Base-by-base conservation (phyloP, 2,888 invertebrate genomes). In the Halocaridina rubra region DNA sequence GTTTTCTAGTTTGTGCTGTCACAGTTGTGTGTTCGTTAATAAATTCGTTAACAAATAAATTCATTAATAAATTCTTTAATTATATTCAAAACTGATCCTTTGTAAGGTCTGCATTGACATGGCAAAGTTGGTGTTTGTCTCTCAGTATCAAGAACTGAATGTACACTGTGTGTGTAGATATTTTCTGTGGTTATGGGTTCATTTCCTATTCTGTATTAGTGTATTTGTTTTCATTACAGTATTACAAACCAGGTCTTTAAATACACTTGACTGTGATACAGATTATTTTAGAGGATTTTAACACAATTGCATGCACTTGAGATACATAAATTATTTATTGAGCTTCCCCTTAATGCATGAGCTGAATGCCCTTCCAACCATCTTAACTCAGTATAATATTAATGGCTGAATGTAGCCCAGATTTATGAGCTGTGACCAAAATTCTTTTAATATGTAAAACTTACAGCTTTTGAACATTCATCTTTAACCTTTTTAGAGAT, bases 291-390 rank as follows among this genome's bases (percentile, higher is more conserved):
- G 76, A 76, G 46, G 59, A 29, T 76, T 57, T 39, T 24, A 57
- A 61, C 30, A 59, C 33, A 69, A 30, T 59, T 61, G 80, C 80
- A 80, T 80, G 80, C 59, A 59, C n/a, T 32, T 32, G 61, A 79
- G 19, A 16, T 46, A 46, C 46, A 46, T 46, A 46, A 46, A 46
- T 46, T 46, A 46, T 46, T n/a, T 46, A 46, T 80, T 57, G 19
- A 53, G 39, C 57, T 19, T 32, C 39, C 72, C 22, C 22, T 22
- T 33, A 80, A 80, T 57, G 80, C 80, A 80, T 80, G 80, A 69
- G 27, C 59, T 80, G 33, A 80, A 46, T 46, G 46, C 46, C 46
- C 46, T 46, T 16, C 46, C 46, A 46, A 16, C 16, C 46, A 46
- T 46, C 2, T 46, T 46, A 46, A 46, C 46, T 46, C 16, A 13